Conservation (phyloP, 2,888 invertebrate genomes). For the Phaonia tiefii region DNA sequence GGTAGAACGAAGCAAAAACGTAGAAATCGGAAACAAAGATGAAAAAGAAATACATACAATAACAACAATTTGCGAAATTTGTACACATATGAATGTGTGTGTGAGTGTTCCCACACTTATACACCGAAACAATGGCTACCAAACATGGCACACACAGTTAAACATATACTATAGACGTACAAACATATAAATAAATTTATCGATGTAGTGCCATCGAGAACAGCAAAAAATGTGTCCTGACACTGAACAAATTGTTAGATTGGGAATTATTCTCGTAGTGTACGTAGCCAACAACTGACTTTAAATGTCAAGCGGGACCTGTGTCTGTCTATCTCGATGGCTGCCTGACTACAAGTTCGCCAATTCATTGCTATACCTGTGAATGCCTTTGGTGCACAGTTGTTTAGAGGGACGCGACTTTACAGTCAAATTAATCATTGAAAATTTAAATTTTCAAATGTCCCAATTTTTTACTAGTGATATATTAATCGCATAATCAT, state of each 20-base stretch:
- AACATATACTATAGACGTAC: too few species aligned
- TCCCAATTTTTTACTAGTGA: too few species aligned
- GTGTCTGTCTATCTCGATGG: too few species aligned
- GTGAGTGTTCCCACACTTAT: background rate
- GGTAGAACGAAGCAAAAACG: background rate
- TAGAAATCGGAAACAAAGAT: background rate
- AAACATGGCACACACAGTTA: too few species aligned
- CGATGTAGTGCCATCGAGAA: too few species aligned
- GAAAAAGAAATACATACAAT: background rate
- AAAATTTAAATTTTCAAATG: too few species aligned
- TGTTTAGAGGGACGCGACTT: background rate
- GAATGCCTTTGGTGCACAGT: background rate
- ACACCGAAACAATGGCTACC: too few species aligned
- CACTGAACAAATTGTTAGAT: conserved; percentile 21
- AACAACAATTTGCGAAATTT: background rate
- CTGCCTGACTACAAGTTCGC: too few species aligned
- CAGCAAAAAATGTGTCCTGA: background rate
- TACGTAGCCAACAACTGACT: conserved; percentile 5
- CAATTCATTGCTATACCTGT: too few species aligned
- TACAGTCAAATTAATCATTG: too few species aligned
- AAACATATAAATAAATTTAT: too few species aligned
- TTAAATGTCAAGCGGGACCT: background rate
- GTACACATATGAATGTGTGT: background rate
- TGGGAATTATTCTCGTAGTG: conserved; percentile 6
- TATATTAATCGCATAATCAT: too few species aligned